phyloP scores from a whole-genome alignment of 2,113 vertebrate species.

The Ancistrus triradiatus region DNA sequence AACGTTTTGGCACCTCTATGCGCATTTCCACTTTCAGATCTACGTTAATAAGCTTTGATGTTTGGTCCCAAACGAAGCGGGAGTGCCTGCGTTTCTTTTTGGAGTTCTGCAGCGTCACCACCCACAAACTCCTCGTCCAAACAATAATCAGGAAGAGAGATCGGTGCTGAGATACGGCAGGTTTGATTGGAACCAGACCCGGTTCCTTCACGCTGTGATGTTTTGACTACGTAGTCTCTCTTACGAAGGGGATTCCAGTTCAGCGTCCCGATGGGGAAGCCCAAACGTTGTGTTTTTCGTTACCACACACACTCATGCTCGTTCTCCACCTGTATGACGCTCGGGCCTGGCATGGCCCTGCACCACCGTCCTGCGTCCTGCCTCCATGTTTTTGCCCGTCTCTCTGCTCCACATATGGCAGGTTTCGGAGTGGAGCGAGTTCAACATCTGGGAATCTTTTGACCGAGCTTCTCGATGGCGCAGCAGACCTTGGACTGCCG shows the following conservation, averaged over 20 bases:
- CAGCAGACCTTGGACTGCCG: constrained; percentile 62
- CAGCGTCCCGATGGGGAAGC: constrained; percentile 53
- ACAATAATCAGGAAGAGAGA: too few species aligned
- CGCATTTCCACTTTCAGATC: too few species aligned
- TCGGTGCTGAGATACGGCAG: too few species aligned
- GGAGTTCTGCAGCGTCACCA: constrained; percentile 63
- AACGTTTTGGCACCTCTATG: too few species aligned
- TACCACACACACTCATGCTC: constrained; percentile 23
- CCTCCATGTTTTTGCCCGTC: too few species aligned
- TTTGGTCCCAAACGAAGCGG: too few species aligned
- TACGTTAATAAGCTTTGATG: too few species aligned
- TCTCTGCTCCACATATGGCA: constrained; percentile 52
- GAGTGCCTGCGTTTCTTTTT: too few species aligned
- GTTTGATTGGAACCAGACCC: constrained; percentile 67
- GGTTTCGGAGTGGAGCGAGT: constrained; percentile 50
- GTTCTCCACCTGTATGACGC: constrained; percentile 22
- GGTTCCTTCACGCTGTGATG: constrained; percentile 51
- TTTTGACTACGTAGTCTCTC: constrained; percentile 60
- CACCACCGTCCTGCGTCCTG: too few species aligned
- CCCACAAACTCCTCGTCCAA: constrained; percentile 68
- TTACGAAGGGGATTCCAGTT: constrained; percentile 67
- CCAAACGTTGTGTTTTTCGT: constrained; percentile 57
- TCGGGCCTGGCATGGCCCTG: background rate
- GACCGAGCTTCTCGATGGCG: constrained; percentile 58
- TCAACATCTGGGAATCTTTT: constrained; percentile 70